Evolutionary conservation across 92 coral and sea anemone species (phyloP), one percentile per base, ranked within the genome.

Genomic region (Umimayanthus chanpuru): DNA sequence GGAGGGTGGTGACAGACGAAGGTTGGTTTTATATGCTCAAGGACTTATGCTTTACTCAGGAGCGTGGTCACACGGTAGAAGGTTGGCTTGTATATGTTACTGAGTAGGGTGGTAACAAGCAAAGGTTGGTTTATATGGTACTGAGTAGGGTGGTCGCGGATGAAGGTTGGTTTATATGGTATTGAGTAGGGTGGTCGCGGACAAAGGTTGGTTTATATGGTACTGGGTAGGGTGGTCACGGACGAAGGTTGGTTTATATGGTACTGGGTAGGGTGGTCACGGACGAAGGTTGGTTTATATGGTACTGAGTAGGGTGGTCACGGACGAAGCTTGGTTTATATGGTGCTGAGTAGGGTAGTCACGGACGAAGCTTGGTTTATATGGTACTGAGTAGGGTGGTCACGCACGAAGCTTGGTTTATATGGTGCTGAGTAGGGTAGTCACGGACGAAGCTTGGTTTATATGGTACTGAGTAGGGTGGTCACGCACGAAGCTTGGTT

Each of bases 1-100:
- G 89, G n/a, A 85, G 87, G 71, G 88, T 89, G 43, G 82, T 82
- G n/a, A 66, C 61, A 23, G 76, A 67, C n/a, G 23, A 12, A 66
- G 86, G 86, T 82, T 61, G 20, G 43, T 30, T 16, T 75, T 25
- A 21, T 0, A 56, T 16, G 10, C 44, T 39, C 3, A 32, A 21
- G 26, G 36, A n/a, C 9, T 55, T 11, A 15, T 55, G 3, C 11
- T 12, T 55, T 39, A 9, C 44, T 39, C 9, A 28, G 38, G 21
- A 72, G 38, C 18, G 43, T 6, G 47, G 79, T n/a, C 64, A 15
- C 64, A 55, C n/a, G n/a, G 64, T 0, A 2, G 16, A 15, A 10
- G 11, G 15, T 55, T 2, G 65, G 5, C 2, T 56, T 15, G 9
- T 5, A 15, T 56, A 14, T 5, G 23, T 15, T 56, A 5, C 21